These are phyloP conservation scores for Triplophysa bombifrons DNA, from an alignment of 2,797 vertebrate species.

Conservation along the genomic window DNA sequence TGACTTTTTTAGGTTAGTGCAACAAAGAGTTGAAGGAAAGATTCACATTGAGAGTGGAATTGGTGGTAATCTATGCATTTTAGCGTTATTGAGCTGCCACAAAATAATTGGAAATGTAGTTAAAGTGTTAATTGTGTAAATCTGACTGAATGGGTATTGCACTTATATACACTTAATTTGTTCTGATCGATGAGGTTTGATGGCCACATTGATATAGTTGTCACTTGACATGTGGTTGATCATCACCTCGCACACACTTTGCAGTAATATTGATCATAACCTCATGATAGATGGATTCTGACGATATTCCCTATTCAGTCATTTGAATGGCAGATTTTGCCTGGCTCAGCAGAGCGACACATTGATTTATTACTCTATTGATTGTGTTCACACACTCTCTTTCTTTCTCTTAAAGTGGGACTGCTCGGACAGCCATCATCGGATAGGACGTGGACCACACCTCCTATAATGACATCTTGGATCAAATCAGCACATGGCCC, in stretches of 20 bases:
- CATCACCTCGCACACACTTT: not conserved
- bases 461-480: constrained; percentile 14
- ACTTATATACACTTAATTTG: not conserved
- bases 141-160: too few species aligned
- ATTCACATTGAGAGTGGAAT: too few species aligned
- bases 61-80: too few species aligned
- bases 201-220: not conserved
- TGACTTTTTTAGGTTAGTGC: too few species aligned
- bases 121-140: too few species aligned
- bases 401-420: constrained; percentile 5
- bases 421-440: not conserved
- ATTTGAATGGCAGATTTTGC: constrained; percentile 19
- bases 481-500: constrained; percentile 18
- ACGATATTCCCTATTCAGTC: constrained; percentile 32
- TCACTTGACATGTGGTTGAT: not conserved
- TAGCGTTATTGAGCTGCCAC: too few species aligned
- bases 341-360: constrained; percentile 5
- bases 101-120: too few species aligned
- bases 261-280: not conserved
- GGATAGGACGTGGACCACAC: not conserved
- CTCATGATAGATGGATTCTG: constrained; percentile 24
- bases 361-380: constrained; percentile 23
- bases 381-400: not conserved
- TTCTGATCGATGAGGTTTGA: not conserved
- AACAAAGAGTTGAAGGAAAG: too few species aligned